phyloP scores from a whole-genome alignment of 2,113 vertebrate genomes.

The Aldabrachelys gigantea region DNA sequence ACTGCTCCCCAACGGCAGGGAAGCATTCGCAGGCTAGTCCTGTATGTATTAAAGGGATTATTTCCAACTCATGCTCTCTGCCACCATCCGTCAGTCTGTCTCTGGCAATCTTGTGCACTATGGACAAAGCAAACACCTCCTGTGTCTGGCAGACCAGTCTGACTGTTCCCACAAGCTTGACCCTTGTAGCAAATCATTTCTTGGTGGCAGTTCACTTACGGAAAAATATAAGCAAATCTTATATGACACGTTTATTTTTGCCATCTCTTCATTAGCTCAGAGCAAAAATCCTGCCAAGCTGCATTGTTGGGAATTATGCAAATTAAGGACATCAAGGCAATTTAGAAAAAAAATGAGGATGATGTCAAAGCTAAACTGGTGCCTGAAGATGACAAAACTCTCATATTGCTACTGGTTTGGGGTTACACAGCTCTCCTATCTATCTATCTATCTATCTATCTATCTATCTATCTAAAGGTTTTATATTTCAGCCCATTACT shows the following conservation, averaged over 20 bases:
- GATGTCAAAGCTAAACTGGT: conserved; percentile 49
- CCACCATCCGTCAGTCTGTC: fast-evolving
- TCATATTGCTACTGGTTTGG: not conserved
- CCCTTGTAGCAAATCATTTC: not conserved
- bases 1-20: not conserved
- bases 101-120: not conserved
- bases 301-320: conserved; percentile 63
- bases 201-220: conserved; percentile 7
- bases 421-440: not conserved
- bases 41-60: fast-evolving
- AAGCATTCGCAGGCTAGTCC: not conserved
- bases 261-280: conserved; percentile 65
- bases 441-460: not conserved
- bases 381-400: not conserved
- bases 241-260: conserved; percentile 65
- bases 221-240: conserved; percentile 64
- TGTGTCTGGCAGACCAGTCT: conserved; percentile 16
- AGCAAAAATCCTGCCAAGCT: conserved; percentile 59
- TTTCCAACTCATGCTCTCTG: not conserved
- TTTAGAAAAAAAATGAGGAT: conserved; percentile 46
- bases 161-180: not conserved
- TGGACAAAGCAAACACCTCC: not conserved
- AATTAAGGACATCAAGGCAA: conserved; percentile 58
- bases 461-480: not conserved
- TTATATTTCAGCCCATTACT: not conserved